Evolutionary conservation across 2,113 vertebrate species (phyloP), one percentile per base, ranked within the genome.

Genomic region (Melanotaenia duboulayi): DNA sequence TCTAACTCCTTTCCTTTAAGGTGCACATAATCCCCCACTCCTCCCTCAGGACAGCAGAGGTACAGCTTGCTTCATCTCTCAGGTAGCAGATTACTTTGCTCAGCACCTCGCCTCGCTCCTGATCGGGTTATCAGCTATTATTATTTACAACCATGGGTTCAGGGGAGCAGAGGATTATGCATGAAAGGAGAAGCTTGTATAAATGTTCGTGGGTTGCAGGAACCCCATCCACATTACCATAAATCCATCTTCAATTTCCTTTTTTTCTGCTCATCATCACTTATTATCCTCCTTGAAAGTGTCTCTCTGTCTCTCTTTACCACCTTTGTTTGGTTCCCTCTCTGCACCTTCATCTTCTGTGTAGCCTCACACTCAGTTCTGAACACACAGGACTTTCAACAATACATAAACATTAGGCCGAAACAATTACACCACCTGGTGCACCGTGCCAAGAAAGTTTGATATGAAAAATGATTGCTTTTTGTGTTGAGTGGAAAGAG

Each of bases 141-240:
- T 87, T 87, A 87, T 85, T 87, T 85, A 85, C 87, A 83, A 83
- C 75, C 65, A 63, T 46, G 23, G 72, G 71, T 77, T 75, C 65
- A 64, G 35, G 66, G 71, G 66, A 62, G 60, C 44, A 19, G 68
- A 64, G 61, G 76, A 72, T 84, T 82, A 81, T 68, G 48, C 60
- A 54, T 23, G 48, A 54, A 56, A 58, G 64, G 63, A 52, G 44
- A 63, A 32, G 61, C 44, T 10, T 61, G 68, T 54, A 46, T 37
- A 50, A 46, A 55, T 52, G 64, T 61, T 52, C 48, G 50, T 60
- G 49, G 24, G 56, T 65, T 46, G 19, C 1, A 55, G 69, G 49
- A 60, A 65, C 1, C 11, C 20, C 42, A 14, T 66, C 52, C 25
- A 35, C 72, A 74, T 85, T 78, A 75, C 44, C 68, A 81, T 71